Evolutionary conservation across 2,113 vertebrate species (phyloP).

Genomic region (Dunckerocampus dactyliophorus): DNA sequence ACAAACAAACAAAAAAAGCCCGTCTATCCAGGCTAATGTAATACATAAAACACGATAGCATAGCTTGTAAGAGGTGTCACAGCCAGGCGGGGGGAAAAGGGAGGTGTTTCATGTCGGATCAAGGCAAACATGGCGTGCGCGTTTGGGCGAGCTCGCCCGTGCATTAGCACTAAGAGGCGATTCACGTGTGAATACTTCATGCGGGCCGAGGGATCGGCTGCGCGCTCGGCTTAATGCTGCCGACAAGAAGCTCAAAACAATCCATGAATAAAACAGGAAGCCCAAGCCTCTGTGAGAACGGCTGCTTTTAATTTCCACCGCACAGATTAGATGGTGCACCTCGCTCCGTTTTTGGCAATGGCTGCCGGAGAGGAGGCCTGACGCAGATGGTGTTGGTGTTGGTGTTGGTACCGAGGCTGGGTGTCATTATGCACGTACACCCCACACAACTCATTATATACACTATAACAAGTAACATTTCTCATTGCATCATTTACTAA

Average conservation of each 20-base stretch:
- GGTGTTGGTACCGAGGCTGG: neutral
- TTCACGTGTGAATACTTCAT: conserved; percentile 40
- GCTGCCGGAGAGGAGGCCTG: conserved; percentile 25
- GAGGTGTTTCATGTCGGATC: conserved; percentile 33
- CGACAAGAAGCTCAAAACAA: conserved; percentile 44
- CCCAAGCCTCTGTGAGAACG: conserved; percentile 26
- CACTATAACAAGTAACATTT: no score
- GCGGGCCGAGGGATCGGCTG: conserved; percentile 28
- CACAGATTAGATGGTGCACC: conserved; percentile 27
- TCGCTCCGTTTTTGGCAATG: conserved; percentile 41
- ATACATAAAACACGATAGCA: conserved; percentile 12
- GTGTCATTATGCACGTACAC: no score
- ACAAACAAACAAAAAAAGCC: conserved; percentile 9
- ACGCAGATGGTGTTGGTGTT: no score
- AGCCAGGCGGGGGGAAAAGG: neutral
- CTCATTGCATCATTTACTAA: no score
- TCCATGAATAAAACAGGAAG: conserved; percentile 65
- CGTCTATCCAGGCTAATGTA: conserved; percentile 19
- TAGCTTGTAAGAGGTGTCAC: conserved; percentile 11
- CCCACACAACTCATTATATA: no score
- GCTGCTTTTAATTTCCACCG: conserved; percentile 56
- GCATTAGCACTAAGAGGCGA: conserved; percentile 20
- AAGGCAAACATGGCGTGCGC: conserved; percentile 45
- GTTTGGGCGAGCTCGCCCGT: conserved; percentile 30
- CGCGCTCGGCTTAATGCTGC: conserved; percentile 18